Base-by-base conservation (phyloP, 2,888 invertebrate species). In the Calameuta filiformis region DNA sequence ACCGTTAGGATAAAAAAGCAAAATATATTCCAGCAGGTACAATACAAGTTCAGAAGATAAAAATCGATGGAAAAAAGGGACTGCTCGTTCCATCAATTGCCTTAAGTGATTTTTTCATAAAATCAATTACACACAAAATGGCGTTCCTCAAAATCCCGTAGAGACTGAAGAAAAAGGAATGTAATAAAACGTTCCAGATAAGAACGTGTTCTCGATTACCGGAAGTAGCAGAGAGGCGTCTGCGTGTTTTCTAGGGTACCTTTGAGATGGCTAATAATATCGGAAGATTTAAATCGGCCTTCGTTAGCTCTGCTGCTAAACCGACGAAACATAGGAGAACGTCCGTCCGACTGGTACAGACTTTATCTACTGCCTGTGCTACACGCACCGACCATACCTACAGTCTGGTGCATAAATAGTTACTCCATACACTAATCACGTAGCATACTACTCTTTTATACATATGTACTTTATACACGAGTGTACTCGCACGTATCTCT, bases 401-500 rank as follows among this genome's bases (percentile, higher is more conserved):
- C 56, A 56, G 56, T 23, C 56, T 56, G 23, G 56, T 56, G 56
- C 56, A 56, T 56, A 56, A 56, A 56, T 56, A 23, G 23, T 56
- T 56, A 23, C 23, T 23, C 56, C 23, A 23, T 56, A 56, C 56
- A 56, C 23, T 56, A 56, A 56, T 56, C 56, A 9, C 56, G 56
- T 56, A 23, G 23, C 23, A 23, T 23, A 56, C 56, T 56, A 56
- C 56, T 56, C 56, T 9, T 9, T 56, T 23, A 1, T 56, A 56
- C 56, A 56, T 56, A 56, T 56, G 56, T 30, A 71, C 30, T 71
- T 31, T 34, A 34, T 71, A 84, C 84, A 85, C 80, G 83, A 82
- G 84, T 83, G 86, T 87, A 85, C 84, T 82, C 83, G 85, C 82
- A 83, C 80, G 80, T 73, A 73, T 79, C 77, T 73, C 84, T 85